Percentiles rank a stretch among this genome's conserved stretches.
Evolutionary conservation across 2,797 vertebrate genomes (phyloP).

Genomic region (Chelon auratus): DNA sequence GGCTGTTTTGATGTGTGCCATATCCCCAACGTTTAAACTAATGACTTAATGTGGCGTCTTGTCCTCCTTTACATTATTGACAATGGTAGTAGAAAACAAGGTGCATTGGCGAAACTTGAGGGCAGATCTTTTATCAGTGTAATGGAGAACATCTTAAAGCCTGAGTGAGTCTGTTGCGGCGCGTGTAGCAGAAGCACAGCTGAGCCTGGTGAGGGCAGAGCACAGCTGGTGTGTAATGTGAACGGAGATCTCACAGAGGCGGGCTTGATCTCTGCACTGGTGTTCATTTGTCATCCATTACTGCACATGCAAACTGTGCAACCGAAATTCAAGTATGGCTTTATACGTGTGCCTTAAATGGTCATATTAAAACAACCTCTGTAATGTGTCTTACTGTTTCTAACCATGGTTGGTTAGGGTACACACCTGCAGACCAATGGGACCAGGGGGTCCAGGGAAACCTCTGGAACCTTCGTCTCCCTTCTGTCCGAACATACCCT

Average conservation of each 20-base stretch:
- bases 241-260: neutral
- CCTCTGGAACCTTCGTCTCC: constrained; percentile 97
- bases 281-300: no score
- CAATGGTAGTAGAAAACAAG: neutral
- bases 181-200: neutral
- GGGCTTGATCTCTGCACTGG: neutral
- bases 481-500: constrained; percentile 99
- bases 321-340: neutral
- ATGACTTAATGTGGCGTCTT: neutral
- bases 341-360: neutral
- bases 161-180: neutral
- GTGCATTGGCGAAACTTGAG: neutral
- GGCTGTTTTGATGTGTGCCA: neutral
- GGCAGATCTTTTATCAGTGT: neutral
- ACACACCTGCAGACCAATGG: constrained; percentile 96
- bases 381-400: neutral
- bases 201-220: neutral
- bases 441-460: constrained; percentile 97
- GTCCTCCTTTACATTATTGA: neutral
- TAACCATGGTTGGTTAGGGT: neutral
- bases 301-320: no score
- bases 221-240: neutral
- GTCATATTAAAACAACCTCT: neutral
- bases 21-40: neutral
- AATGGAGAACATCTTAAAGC: neutral